Evolutionary conservation across 2,888 invertebrate genomes (phyloP), one percentile per base, ranked within the genome.

Genomic region (Macrophya annulata): DNA sequence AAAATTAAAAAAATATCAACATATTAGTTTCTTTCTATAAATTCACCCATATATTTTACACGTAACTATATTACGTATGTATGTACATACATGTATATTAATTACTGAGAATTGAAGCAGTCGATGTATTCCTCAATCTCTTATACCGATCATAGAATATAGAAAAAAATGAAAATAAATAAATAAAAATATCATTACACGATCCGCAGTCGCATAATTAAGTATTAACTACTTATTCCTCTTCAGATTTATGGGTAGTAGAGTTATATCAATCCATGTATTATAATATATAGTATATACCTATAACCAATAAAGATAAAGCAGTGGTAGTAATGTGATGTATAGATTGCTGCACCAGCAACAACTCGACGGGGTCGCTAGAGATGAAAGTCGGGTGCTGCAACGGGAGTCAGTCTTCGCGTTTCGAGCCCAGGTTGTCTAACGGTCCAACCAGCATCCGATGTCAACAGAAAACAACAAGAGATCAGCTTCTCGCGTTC

Each of bases 381-480:
- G 81, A 62, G 81, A 81, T 81, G 62, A 81, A 65, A 81, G 81
- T 81, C 65, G 81, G 65, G 76, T 84, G 84, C 85, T 86, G 81
- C 88, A 88, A 88, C 88, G 88, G 87, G 87, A 88, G 86, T 87
- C 88, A 85, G 86, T 45, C 85, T 86, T 86, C 86, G 87, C 86
- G 72, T 71, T 82, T 84, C 88, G 88, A 87, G 87, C 86, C 89
- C 91, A 91, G 91, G 91, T 91, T 91, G 91, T 90, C 91, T 91
- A 91, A 91, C 91, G 91, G 91, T 91, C 85, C 87, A 86, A 85
- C 85, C 88, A 88, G 88, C 86, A 88, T 79, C 65, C 85, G 65
- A 84, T 85, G 83, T 83, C 85, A 68, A 55, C 40, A 25, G 43
- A 85, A 72, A 81, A 82, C 65, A 85, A 85, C 81, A 40, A 81